Evolutionary conservation across 2,888 invertebrate genomes (phyloP).

Genomic region (Microctonus hyperodae): DNA sequence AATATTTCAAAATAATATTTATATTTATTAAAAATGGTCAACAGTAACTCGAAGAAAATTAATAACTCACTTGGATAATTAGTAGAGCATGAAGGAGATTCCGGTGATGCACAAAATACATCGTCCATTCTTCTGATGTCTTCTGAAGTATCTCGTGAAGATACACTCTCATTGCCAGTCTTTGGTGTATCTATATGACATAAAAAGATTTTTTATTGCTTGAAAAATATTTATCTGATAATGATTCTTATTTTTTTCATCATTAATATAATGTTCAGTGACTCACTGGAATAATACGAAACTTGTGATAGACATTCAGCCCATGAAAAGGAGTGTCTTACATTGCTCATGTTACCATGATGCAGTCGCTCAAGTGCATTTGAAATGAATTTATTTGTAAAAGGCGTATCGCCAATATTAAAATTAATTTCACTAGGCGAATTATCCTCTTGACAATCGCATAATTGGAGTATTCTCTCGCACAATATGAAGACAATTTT

Average conservation of each 20-base stretch:
- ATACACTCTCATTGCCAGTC: slow-evolving; percentile 39
- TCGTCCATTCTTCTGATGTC: slow-evolving; percentile 53
- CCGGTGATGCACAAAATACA: slow-evolving; percentile 57
- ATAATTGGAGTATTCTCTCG: slow-evolving; percentile 77
- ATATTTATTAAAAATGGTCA: background rate
- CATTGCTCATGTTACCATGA: slow-evolving; percentile 45
- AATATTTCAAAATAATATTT: background rate
- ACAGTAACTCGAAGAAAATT: no score
- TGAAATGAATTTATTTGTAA: slow-evolving; percentile 69
- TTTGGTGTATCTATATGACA: slow-evolving; percentile 34
- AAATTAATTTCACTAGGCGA: slow-evolving; percentile 65
- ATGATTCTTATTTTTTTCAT: slow-evolving; percentile 10
- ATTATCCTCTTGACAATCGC: slow-evolving; percentile 69
- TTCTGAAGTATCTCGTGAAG: slow-evolving; percentile 48
- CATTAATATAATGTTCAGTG: slow-evolving; percentile 5
- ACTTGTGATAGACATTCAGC: slow-evolving; percentile 55
- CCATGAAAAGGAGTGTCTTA: slow-evolving; percentile 57
- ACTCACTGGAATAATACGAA: slow-evolving; percentile 53
- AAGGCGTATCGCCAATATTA: slow-evolving; percentile 66
- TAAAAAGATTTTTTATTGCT: background rate
- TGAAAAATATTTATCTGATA: background rate
- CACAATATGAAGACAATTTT: slow-evolving; percentile 84
- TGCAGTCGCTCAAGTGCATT: slow-evolving; percentile 60
- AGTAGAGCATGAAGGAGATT: slow-evolving; percentile 59
- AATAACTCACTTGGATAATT: slow-evolving; percentile 50